Percentiles rank a stretch among this genome's conserved stretches.
Evolutionary conservation across 1,140 invertebrate genomes (phyloP).

Genomic region (Hylaeus anthracinus): DNA sequence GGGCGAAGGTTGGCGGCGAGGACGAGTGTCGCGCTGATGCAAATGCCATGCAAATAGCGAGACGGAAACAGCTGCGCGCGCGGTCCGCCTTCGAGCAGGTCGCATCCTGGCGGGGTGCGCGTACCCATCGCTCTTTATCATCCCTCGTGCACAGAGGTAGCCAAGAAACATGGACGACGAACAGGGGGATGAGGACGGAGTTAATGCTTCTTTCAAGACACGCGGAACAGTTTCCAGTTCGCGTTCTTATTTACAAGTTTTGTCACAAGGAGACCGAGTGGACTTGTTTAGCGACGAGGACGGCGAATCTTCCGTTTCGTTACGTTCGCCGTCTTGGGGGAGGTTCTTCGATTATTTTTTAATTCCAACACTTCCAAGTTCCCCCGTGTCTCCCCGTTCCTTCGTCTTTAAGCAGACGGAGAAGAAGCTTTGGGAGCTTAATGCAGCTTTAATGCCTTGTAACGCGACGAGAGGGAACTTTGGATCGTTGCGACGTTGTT

Average conservation of each 20-base stretch:
- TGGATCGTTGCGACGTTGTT: neutral
- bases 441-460: constrained; percentile 9
- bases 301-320: no score
- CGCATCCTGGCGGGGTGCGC: constrained; percentile 6
- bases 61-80: constrained; percentile 28
- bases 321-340: no score
- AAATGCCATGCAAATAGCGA: constrained; percentile 51
- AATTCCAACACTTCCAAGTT: constrained; percentile 18
- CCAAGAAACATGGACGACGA: neutral
- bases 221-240: neutral
- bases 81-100: constrained; percentile 32
- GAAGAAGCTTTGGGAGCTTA: neutral
- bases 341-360: constrained; percentile 16
- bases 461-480: neutral
- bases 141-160: neutral
- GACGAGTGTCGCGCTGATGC: constrained; percentile 19
- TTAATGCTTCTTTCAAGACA: constrained; percentile 19
- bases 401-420: neutral
- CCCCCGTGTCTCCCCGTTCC: neutral
- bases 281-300: no score
- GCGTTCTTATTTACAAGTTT: constrained; percentile 1
- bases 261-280: neutral
- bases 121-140: neutral
- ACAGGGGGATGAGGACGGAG: neutral
- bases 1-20: neutral